Evolutionary conservation across 2,113 vertebrate species (phyloP), one percentile per base, ranked within the genome.

Genomic region (Craseonycteris thonglongyai): DNA sequence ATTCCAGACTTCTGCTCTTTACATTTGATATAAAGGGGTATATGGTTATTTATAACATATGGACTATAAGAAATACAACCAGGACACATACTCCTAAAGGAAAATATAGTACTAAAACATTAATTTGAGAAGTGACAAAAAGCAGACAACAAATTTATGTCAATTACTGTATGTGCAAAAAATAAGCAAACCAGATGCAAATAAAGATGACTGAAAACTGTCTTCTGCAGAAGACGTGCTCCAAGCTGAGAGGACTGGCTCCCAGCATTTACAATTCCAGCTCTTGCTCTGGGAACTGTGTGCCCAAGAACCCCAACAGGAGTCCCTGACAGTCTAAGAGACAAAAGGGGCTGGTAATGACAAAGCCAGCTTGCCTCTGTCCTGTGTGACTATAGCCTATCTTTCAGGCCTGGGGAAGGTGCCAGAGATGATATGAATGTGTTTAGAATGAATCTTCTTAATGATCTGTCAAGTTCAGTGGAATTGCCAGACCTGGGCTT

Each of bases 401-500:
- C 30, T 92, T 91, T 87, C 26, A 93, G 56, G 47, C 61, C 47
- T 11, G 16, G 35, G 54, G 94, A 96, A 94, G 76, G 51, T 92
- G 79, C 71, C 93, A 94, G 89, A 59, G 49, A 61, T 88, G 81
- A 95, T 96, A 28, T 49, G 94, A 96, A 97, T 87, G 80, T 90
- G 90, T 95, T 93, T 66, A 93, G 95, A 95, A 97, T 96, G 90
- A 97, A 97, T 97, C 96, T 97, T 96, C 90, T 96, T 96, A 97
- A 97, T 7, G 81, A 97, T 81, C 93, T 97, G 94, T 97, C 97
- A 96, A 74, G 71, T 88, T 97, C 90, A 80, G 95, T 81, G 84
- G 78, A 96, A 97, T 94, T 94, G 49, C 80, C 91, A 96, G 90
- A 80, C 66, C 45, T 82, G 56, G 75, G 45, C 90, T 96, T 97